Evolutionary conservation across 1,140 invertebrate species (phyloP).

Genomic region (Drosophila nasuta): DNA sequence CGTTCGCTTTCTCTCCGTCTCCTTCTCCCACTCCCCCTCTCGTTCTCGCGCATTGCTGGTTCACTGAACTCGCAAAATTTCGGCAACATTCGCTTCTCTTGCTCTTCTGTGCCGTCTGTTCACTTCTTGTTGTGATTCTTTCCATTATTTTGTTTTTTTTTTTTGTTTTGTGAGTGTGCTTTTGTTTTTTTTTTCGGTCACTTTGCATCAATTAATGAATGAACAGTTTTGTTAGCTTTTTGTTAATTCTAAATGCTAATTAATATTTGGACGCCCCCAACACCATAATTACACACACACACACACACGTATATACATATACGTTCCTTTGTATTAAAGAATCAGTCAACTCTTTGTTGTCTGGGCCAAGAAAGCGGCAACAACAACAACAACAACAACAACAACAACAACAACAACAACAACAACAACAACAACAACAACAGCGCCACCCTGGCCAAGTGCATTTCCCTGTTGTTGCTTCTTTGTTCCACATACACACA

Average conservation of each 20-base stretch:
- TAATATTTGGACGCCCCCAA: slow-evolving; percentile 31
- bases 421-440: no score
- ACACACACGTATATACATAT: not conserved
- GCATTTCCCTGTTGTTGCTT: slow-evolving; percentile 59
- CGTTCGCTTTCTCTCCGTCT: not conserved
- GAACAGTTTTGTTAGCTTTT: slow-evolving; percentile 12
- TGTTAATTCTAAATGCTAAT: slow-evolving; percentile 55
- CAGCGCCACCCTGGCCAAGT: slow-evolving; percentile 40
- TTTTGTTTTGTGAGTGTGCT: not conserved
- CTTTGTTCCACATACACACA: not conserved
- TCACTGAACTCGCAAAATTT: slow-evolving; percentile 31
- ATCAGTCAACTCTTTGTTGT: slow-evolving; percentile 64
- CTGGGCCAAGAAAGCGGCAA: slow-evolving; percentile 32
- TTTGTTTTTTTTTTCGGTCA: slow-evolving; percentile 26
- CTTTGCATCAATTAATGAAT: slow-evolving; percentile 2
- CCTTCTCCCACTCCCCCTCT: no score
- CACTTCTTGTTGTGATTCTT: slow-evolving; percentile 51
- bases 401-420: no score
- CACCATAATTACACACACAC: not conserved
- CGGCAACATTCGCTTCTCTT: slow-evolving; percentile 16
- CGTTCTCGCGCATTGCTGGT: slow-evolving; percentile 10
- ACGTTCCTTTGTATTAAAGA: not conserved
- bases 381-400: no score
- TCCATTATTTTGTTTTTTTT: not conserved
- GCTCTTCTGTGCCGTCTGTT: slow-evolving; percentile 3